phyloP scores from a whole-genome alignment of 2,888 invertebrate species.

The Drosophila macrospina region DNA sequence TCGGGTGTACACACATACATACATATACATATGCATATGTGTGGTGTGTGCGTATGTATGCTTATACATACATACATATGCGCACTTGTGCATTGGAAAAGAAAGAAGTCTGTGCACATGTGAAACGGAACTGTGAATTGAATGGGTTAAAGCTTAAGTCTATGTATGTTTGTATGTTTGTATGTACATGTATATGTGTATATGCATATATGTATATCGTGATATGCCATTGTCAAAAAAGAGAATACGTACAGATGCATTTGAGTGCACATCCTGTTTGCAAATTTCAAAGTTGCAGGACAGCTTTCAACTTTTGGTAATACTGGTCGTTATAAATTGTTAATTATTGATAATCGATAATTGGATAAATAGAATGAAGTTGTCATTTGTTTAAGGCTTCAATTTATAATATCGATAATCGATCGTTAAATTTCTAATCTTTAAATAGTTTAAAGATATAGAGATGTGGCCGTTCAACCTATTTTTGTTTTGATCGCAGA shows the following conservation, averaged over 20 bases:
- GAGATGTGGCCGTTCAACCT: neutral
- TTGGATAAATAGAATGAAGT: neutral
- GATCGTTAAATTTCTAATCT: too few relatives aligned
- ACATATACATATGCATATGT: neutral
- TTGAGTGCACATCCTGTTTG: neutral
- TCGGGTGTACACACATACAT: neutral
- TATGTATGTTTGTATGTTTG: neutral
- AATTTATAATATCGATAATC: too few relatives aligned
- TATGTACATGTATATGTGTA: neutral
- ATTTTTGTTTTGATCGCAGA: neutral
- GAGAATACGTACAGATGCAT: neutral
- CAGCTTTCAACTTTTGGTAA: constrained; percentile 6
- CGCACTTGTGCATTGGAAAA: constrained; percentile 14
- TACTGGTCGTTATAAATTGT: neutral
- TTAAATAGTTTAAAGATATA: too few relatives aligned
- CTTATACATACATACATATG: neutral
- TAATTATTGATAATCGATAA: neutral
- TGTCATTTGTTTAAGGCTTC: too few relatives aligned
- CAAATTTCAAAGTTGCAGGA: neutral
- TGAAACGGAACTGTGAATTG: constrained; percentile 5
- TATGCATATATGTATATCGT: neutral
- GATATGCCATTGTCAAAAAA: constrained; percentile 7
- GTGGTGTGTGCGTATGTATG: neutral
- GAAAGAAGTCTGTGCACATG: neutral
- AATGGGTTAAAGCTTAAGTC: neutral